Conservation (phyloP, 2,113 vertebrate species). For the Nyctereutes procyonoides region DNA sequence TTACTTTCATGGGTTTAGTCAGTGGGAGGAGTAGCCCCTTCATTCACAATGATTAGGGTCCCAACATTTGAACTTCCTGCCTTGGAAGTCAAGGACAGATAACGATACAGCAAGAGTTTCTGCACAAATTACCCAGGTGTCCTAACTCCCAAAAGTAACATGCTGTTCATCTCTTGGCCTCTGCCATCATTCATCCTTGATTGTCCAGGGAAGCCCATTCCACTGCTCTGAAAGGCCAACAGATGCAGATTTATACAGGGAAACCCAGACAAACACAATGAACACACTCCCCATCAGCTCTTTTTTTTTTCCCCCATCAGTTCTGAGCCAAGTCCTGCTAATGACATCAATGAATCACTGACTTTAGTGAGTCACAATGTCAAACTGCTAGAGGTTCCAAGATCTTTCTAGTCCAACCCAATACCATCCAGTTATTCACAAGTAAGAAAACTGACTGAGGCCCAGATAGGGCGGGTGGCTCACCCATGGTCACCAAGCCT, state of each 20-base stretch:
- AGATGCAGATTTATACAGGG: background rate
- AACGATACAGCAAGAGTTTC: constrained; percentile 19
- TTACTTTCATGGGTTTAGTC: background rate
- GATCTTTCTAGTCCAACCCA: background rate
- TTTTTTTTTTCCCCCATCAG: background rate
- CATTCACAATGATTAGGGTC: background rate
- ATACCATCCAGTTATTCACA: background rate
- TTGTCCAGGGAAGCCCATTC: background rate
- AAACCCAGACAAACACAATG: background rate
- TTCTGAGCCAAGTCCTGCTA: background rate
- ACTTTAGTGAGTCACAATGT: background rate
- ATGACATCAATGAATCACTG: constrained; percentile 3
- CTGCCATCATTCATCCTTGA: background rate
- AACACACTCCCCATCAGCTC: background rate
- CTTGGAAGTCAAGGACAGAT: constrained; percentile 53
- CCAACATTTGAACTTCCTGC: constrained; percentile 48
- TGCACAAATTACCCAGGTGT: constrained; percentile 43
- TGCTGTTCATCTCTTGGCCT: background rate
- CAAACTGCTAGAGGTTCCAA: background rate
- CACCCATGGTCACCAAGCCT: background rate
- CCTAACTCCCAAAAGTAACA: background rate
- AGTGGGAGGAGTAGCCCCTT: background rate
- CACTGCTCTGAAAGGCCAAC: background rate
- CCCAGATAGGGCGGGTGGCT: background rate
- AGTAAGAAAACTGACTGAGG: background rate